Conservation (phyloP, 2,797 vertebrate genomes). For the Syngnathus rostellatus region DNA sequence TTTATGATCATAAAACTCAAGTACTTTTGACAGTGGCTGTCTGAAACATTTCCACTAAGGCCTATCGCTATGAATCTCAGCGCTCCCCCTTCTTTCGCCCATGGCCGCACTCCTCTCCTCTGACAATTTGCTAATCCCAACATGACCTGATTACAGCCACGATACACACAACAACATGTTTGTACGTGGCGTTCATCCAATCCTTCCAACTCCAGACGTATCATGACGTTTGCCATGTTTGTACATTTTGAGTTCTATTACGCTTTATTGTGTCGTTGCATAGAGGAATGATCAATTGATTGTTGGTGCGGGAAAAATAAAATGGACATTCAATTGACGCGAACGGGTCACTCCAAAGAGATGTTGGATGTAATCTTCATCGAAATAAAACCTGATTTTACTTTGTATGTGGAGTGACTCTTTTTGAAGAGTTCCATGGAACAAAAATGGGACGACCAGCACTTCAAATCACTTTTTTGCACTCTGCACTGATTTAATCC, state of each 20-base stretch:
- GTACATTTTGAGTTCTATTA: background rate
- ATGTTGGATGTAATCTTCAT: slow-evolving; percentile 10
- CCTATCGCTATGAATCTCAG: background rate
- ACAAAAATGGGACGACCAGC: slow-evolving; percentile 18
- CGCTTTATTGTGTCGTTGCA: background rate
- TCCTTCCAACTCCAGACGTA: background rate
- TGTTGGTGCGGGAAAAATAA: background rate
- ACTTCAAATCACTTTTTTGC: slow-evolving; percentile 51
- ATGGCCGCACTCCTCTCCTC: slow-evolving; percentile 26
- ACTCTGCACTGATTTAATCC: slow-evolving; percentile 59
- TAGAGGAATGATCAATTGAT: background rate
- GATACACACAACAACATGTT: background rate
- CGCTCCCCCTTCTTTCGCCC: background rate
- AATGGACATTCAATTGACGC: background rate
- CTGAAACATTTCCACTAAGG: background rate
- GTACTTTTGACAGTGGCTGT: background rate
- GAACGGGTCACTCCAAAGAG: background rate
- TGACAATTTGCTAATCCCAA: slow-evolving; percentile 43
- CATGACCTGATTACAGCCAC: slow-evolving; percentile 50
- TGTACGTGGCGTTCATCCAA: slow-evolving; percentile 4
- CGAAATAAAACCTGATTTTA: background rate
- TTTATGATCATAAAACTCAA: background rate
- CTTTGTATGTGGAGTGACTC: slow-evolving; percentile 10
- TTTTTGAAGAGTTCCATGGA: slow-evolving; percentile 6
- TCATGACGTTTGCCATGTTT: background rate